These are phyloP conservation scores for Pseudochromis fuscus DNA, from an alignment of 2,797 vertebrate genomes.

Conservation along the genomic window DNA sequence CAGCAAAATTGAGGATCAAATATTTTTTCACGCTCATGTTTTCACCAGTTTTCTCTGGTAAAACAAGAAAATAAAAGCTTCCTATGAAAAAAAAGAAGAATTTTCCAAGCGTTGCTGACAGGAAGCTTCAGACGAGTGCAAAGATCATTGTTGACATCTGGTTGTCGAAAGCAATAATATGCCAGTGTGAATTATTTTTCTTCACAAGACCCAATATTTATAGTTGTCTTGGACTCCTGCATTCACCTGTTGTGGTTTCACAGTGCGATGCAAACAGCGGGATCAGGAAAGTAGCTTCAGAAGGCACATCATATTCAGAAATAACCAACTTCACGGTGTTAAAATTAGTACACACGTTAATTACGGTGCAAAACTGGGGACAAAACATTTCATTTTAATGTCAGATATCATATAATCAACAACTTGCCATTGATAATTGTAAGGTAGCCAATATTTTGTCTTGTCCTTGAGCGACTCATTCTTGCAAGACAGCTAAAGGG, in stretches of 20 bases:
- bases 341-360: background rate
- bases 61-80: constrained; percentile 6
- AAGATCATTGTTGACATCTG: constrained; percentile 19
- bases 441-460: background rate
- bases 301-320: background rate
- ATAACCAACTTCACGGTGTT: background rate
- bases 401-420: background rate
- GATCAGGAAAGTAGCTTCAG: background rate
- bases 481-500: background rate
- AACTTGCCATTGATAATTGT: background rate
- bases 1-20: constrained; percentile 41
- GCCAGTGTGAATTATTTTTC: background rate
- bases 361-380: background rate
- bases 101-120: constrained; percentile 14
- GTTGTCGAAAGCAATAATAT: constrained; percentile 9
- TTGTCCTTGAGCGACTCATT: background rate
- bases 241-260: constrained; percentile 3
- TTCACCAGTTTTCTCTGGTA: constrained; percentile 7
- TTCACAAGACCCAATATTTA: background rate
- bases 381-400: constrained; percentile 10
- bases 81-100: background rate
- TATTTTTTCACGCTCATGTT: constrained; percentile 9
- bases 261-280: background rate
- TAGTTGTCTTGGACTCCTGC: background rate
- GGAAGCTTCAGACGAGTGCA: background rate